Conservation (phyloP, 1,140 invertebrate species). For the Drosophila ercepeae region DNA sequence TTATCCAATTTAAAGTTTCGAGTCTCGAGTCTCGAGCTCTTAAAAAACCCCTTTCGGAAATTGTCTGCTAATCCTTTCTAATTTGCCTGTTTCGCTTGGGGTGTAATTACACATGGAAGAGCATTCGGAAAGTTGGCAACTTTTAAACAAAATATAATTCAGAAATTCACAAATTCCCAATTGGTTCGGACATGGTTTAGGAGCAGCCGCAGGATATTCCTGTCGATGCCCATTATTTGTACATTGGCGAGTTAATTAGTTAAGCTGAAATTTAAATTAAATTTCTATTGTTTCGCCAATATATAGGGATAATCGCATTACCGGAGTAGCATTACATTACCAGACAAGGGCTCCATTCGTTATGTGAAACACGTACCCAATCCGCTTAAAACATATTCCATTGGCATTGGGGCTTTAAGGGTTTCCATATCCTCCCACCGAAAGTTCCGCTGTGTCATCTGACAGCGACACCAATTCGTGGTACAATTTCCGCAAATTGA, state of each 20-base stretch:
- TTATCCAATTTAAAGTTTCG: slow-evolving; percentile 64
- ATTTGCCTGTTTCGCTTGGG: slow-evolving; percentile 8
- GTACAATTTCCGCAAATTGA: slow-evolving; percentile 70
- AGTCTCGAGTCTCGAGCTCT: not conserved
- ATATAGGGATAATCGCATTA: slow-evolving; percentile 28
- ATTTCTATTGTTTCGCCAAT: slow-evolving; percentile 30
- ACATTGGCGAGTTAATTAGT: slow-evolving; percentile 33
- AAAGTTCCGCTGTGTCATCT: not conserved
- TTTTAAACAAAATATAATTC: not conserved
- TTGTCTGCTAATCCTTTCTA: slow-evolving; percentile 18
- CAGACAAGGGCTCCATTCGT: slow-evolving; percentile 26
- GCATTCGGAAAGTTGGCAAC: not conserved
- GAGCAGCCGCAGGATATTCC: not conserved
- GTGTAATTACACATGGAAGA: not conserved
- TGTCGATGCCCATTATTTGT: not conserved
- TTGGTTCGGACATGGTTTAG: not conserved
- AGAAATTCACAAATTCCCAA: slow-evolving; percentile 1
- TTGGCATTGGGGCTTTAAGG: slow-evolving; percentile 24
- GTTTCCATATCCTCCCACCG: not conserved
- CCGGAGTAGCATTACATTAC: slow-evolving; percentile 21
- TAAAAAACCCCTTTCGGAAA: slow-evolving; percentile 24
- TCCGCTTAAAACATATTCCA: slow-evolving; percentile 42
- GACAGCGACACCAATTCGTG: slow-evolving; percentile 37
- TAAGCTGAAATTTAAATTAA: slow-evolving; percentile 29
- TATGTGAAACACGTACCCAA: slow-evolving; percentile 27